Base-by-base conservation (phyloP, 2,797 vertebrate species). In the Hafferia zeledoni region DNA sequence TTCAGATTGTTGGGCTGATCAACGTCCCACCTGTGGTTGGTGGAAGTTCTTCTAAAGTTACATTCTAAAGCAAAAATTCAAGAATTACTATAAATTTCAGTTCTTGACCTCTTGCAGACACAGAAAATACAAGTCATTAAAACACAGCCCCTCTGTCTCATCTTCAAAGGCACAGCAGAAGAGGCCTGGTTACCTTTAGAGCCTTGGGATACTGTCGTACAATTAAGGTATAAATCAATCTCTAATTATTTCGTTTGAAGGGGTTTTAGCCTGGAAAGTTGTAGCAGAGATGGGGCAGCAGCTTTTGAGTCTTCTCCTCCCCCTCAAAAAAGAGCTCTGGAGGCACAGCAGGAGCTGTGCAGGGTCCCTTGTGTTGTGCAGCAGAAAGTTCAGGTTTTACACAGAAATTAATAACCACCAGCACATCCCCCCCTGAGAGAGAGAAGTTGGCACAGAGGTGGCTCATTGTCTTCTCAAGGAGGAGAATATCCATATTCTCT, bases 201-300 rank as follows among this genome's bases (percentile, higher is more conserved):
- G 91, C 97, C 94, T 50, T 86, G 67, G 87, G 97, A 96, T 69
- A 83, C 87, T 87, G 79, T 88, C 84, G 41, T 70, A 79, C 92
- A 93, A 96, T 95, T 95, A 94, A 87, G 67, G 87, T 44, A 83
- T 85, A 96, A 84, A 95, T 95, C 97, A 92, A 96, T 96, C 89
- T 82, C 75, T 79, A 94, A 96, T 96, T 94, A 93, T 96, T 97
- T 87, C 17, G 3, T 84, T 84, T 84, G 93, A 95, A 97, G 95
- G 97, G 89, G 95, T 81, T 97, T 98, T 92, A 94, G 92, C 96
- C 91, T 19, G 82, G 93, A 93, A 86, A 89, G 84, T 68, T 69
- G 35, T 53, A 59, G 88, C 65, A 65, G 93, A 75, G 96, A 87
- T 55, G 80, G 92, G 87, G 69, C 90, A 97, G 93, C 83, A 89